Conservation (phyloP, 2,113 vertebrate species). For the Pterocles burchelli region DNA sequence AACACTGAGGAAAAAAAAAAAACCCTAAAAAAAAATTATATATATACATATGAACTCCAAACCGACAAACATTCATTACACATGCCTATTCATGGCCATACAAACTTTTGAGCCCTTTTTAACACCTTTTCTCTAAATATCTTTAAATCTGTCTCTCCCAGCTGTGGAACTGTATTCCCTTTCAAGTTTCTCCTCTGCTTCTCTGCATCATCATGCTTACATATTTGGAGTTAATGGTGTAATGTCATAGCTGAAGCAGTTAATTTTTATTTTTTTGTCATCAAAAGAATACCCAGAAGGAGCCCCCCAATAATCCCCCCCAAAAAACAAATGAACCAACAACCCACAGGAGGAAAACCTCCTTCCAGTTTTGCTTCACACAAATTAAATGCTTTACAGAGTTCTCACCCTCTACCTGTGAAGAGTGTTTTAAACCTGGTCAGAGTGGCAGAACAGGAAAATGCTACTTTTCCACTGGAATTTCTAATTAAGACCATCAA, state of each 20-base stretch:
- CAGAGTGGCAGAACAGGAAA: not conserved
- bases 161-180: not conserved
- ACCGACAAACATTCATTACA: not conserved
- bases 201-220: not conserved
- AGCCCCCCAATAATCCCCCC: not conserved
- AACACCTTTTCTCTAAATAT: not conserved
- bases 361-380: not conserved
- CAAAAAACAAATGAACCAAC: not conserved
- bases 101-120: not conserved
- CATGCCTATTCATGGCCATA: not conserved
- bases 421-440: not conserved
- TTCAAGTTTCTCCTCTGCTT: not conserved
- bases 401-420: not conserved
- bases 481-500: not conserved
- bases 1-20: not conserved
- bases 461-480: not conserved
- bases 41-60: not conserved
- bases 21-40: not conserved
- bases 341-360: not conserved
- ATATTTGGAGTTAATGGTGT: not conserved
- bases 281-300: not conserved
- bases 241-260: not conserved
- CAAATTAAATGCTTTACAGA: not conserved
- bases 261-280: not conserved
- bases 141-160: not conserved